Conservation (phyloP, 2,113 vertebrate genomes). For the Elephantulus edwardii region DNA sequence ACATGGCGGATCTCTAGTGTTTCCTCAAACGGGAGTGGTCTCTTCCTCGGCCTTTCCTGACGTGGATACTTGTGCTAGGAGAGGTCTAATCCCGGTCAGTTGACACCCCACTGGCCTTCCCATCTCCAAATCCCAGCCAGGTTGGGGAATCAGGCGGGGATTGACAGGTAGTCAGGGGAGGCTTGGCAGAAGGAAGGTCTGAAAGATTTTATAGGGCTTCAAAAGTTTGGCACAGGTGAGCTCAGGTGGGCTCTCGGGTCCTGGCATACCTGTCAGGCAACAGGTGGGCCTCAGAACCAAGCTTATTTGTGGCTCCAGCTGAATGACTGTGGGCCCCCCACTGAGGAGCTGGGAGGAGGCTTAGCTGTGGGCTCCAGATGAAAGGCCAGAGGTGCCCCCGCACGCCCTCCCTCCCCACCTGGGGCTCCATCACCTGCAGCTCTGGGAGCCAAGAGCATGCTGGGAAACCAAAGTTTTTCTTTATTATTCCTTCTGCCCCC, state of each 20-base stretch:
- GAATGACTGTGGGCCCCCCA: conserved; percentile 41
- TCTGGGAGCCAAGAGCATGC: not conserved
- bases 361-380: not conserved
- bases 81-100: not conserved
- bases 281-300: conserved; percentile 66
- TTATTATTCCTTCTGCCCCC: not conserved
- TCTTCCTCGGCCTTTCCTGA: not conserved
- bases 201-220: conserved; percentile 60
- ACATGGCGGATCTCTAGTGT: accelerated
- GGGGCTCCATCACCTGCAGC: not conserved
- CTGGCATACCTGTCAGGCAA: conserved; percentile 53
- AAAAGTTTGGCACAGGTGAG: conserved; percentile 56
- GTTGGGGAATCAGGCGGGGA: not conserved
- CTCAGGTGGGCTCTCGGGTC: not conserved
- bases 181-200: conserved; percentile 58
- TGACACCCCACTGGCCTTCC: not conserved
- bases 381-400: conserved; percentile 47
- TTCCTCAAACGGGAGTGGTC: not conserved
- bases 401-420: not conserved
- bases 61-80: not conserved
- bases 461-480: not conserved
- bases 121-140: not conserved
- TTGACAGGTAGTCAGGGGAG: conserved; percentile 3
- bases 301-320: conserved; percentile 58
- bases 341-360: not conserved